Base-by-base conservation (phyloP, 2,113 vertebrate genomes). In the Corydoras maculifer region DNA sequence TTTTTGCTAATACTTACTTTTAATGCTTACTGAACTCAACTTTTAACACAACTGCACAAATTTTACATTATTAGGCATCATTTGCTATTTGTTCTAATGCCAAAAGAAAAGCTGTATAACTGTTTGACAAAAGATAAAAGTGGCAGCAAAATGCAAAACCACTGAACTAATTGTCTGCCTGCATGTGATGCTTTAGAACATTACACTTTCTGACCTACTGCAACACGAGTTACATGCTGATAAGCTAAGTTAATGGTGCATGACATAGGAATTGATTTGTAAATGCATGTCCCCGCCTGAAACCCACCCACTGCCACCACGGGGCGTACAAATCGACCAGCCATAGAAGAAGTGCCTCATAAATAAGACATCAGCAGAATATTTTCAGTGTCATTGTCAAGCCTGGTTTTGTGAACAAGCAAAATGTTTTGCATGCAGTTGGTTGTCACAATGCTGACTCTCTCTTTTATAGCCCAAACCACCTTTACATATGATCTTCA, bases 401-500 rank as follows among this genome's bases (percentile, higher is more conserved):
- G 51, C 13, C 3, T 8, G 13, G n/a, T 5, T 30, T 51, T 70
- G 48, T 59, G 14, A 30, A 59, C 57, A 3, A 68, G 18, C 54
- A 69, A 30, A 49, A 74, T 58, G 71, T 29, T 74, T 54, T 58
- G 35, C 3, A 8, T 73, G 14, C 80, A 76, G 30, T 8, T 81
- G 57, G 15, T 62, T 0, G 8, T 67, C 0, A 25, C 64, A n/a
- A 6, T 82, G 11, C 78, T 78, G 62, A 55, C 75, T 9, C 57
- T 79, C 30, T 78, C 59, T 62, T 64, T 80, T 62, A 54, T 79
- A 25, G 75, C 75, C 35, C 50, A 11, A 15, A 49, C 62, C 1
- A 62, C 73, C 62, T 79, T 68, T 7, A 75, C 77, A 1, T 87
- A 86, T 29, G 85, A 89, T 78, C 82, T 89, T 15, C 86, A 87